phyloP scores from a whole-genome alignment of 1,140 invertebrate species.

The Zaprionus ghesquierei region DNA sequence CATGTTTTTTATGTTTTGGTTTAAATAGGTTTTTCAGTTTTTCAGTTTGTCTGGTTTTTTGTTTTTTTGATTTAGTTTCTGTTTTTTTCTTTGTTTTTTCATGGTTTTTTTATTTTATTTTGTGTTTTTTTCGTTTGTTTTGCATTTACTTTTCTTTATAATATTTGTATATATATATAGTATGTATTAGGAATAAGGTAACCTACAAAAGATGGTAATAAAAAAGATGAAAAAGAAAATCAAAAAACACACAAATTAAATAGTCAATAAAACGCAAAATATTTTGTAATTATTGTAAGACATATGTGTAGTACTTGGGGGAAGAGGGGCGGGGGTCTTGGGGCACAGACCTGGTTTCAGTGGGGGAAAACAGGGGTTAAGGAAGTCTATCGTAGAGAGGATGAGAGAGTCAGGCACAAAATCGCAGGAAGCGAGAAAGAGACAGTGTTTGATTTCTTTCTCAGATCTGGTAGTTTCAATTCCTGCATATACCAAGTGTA shows the following conservation, averaged over 20 bases:
- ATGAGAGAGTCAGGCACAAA: neutral
- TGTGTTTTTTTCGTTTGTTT: constrained; percentile 4
- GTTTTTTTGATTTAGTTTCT: constrained; percentile 9
- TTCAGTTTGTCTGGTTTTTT: constrained; percentile 20
- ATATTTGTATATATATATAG: constrained; percentile 18
- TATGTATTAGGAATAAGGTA: constrained; percentile 82
- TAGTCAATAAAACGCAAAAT: constrained; percentile 49
- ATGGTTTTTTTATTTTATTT: constrained; percentile 20
- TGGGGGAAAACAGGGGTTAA: neutral
- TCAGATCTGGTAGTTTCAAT: neutral
- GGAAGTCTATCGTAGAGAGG: neutral
- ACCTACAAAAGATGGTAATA: constrained; percentile 83
- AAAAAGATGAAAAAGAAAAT: constrained; percentile 81
- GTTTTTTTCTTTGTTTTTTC: constrained; percentile 22
- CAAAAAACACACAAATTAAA: constrained; percentile 63
- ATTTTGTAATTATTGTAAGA: constrained; percentile 14
- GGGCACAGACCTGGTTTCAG: neutral
- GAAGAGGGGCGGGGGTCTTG: neutral
- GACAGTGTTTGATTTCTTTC: neutral
- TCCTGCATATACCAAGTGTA: neutral
- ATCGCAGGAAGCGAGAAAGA: neutral
- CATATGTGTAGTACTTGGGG: neutral
- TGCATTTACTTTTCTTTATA: constrained; percentile 44
- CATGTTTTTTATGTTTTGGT: constrained; percentile 42
- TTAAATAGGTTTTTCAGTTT: constrained; percentile 39